A percentile compares a stretch with the other conserved stretches of the same genome.
phyloP scores from a whole-genome alignment of 2,797 vertebrate genomes.

The Emys orbicularis region DNA sequence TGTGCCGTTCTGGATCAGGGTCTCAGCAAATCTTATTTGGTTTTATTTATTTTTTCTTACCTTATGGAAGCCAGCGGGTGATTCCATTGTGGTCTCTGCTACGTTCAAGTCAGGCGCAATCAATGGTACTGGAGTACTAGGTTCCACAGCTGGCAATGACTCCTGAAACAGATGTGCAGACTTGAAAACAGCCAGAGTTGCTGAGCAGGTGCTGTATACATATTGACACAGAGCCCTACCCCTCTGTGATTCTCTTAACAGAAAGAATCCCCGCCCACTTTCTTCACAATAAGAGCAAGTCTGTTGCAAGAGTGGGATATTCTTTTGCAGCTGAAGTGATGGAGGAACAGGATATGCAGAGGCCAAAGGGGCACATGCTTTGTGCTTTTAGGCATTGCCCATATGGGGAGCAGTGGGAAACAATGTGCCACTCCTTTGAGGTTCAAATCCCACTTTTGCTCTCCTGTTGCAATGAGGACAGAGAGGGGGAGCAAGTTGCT shows the following conservation, averaged over 20 bases:
- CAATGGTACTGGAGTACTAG: background rate
- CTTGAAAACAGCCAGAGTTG: slow-evolving; percentile 54
- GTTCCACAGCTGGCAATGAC: background rate
- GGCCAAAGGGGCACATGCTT: background rate
- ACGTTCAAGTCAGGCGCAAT: slow-evolving; percentile 29
- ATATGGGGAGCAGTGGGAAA: background rate
- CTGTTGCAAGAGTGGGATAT: background rate
- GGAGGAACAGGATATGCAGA: background rate
- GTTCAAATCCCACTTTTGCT: background rate
- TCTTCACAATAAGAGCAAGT: background rate
- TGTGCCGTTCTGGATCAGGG: background rate
- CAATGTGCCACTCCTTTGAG: background rate
- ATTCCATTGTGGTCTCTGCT: slow-evolving; percentile 13
- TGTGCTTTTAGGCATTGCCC: background rate
- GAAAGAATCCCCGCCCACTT: slow-evolving; percentile 68
- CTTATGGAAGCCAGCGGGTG: slow-evolving; percentile 39
- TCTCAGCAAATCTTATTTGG: rapidly evolving
- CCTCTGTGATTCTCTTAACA: slow-evolving; percentile 58
- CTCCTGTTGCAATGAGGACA: background rate
- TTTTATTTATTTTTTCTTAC: slow-evolving; percentile 49
- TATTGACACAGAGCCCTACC: slow-evolving; percentile 74
- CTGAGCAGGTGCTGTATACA: slow-evolving; percentile 62
- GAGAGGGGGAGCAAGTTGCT: background rate
- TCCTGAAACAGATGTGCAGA: slow-evolving; percentile 47
- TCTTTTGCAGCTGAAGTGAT: background rate